Conservation (phyloP, 2,113 vertebrate genomes). For the Eleginops maclovinus region DNA sequence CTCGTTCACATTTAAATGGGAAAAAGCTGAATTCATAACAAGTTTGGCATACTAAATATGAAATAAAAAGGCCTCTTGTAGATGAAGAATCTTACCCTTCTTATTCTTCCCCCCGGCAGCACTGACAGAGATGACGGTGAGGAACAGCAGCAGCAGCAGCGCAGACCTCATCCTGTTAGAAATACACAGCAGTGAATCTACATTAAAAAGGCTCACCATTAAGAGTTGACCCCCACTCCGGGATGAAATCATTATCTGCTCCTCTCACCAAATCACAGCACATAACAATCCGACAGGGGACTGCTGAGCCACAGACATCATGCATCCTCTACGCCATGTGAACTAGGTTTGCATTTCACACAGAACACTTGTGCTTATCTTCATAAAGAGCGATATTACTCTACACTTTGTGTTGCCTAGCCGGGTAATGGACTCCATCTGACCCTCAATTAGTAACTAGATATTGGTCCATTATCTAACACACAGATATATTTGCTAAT, state of each 20-base stretch:
- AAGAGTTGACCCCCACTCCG: neutral
- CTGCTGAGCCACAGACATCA: neutral
- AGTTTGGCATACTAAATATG: neutral
- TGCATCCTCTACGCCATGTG: too few relatives aligned
- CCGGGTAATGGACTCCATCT: too few relatives aligned
- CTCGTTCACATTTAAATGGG: neutral
- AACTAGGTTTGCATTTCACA: too few relatives aligned
- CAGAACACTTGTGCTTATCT: too few relatives aligned
- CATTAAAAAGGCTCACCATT: constrained; percentile 12
- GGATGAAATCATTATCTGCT: constrained; percentile 27
- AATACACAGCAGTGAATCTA: constrained; percentile 27
- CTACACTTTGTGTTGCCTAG: too few relatives aligned
- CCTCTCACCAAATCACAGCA: neutral
- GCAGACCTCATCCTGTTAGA: constrained; percentile 85
- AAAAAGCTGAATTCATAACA: neutral
- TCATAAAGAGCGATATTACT: too few relatives aligned
- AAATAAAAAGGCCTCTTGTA: neutral
- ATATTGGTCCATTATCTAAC: too few relatives aligned
- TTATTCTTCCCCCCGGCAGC: constrained; percentile 87
- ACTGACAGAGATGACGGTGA: constrained; percentile 82
- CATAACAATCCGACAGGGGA: constrained; percentile 19
- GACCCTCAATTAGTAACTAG: too few relatives aligned
- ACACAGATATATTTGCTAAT: too few relatives aligned
- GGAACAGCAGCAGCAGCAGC: constrained; percentile 78
- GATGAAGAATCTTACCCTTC: constrained; percentile 81